A percentile compares a stretch with the other conserved stretches of the same genome.
phyloP scores from a whole-genome alignment of 1,140 invertebrate species.

The Euura saliciscinereae region DNA sequence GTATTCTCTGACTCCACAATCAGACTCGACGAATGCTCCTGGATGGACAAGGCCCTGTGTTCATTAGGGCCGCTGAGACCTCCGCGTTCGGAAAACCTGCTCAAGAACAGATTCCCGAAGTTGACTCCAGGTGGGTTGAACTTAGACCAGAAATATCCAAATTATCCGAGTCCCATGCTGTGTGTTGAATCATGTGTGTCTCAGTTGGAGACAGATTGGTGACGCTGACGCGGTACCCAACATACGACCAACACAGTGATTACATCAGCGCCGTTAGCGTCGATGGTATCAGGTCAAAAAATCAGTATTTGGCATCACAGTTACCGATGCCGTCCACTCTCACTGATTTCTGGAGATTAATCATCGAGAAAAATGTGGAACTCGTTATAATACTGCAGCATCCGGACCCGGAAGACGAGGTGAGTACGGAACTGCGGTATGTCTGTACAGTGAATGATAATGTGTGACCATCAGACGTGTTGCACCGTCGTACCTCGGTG shows the following conservation, averaged over 20 bases:
- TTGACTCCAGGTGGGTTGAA: slow-evolving; percentile 22
- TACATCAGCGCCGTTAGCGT: slow-evolving; percentile 39
- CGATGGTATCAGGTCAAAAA: slow-evolving; percentile 60
- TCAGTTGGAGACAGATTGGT: slow-evolving; percentile 28
- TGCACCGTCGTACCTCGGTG: slow-evolving; percentile 27
- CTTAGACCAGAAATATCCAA: too few relatives aligned
- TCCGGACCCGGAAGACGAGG: slow-evolving; percentile 33
- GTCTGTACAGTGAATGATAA: too few relatives aligned
- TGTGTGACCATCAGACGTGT: slow-evolving; percentile 26
- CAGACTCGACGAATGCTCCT: slow-evolving; percentile 34
- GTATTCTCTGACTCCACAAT: too few relatives aligned
- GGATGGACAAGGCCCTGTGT: slow-evolving; percentile 37
- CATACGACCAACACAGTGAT: slow-evolving; percentile 39
- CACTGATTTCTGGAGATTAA: slow-evolving; percentile 92
- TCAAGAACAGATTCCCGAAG: slow-evolving; percentile 41
- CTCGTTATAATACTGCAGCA: slow-evolving; percentile 67
- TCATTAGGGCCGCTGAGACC: slow-evolving; percentile 10
- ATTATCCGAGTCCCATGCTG: too few relatives aligned
- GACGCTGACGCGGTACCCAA: slow-evolving; percentile 35
- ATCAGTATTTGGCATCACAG: slow-evolving; percentile 85
- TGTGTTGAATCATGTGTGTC: slow-evolving; percentile 13
- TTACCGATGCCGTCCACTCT: slow-evolving; percentile 87
- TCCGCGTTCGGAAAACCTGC: slow-evolving; percentile 32
- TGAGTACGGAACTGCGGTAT: slow-evolving; percentile 13
- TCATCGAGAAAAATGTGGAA: slow-evolving; percentile 69